Conservation (phyloP, 1,140 invertebrate species). For the Cylas formicarius region DNA sequence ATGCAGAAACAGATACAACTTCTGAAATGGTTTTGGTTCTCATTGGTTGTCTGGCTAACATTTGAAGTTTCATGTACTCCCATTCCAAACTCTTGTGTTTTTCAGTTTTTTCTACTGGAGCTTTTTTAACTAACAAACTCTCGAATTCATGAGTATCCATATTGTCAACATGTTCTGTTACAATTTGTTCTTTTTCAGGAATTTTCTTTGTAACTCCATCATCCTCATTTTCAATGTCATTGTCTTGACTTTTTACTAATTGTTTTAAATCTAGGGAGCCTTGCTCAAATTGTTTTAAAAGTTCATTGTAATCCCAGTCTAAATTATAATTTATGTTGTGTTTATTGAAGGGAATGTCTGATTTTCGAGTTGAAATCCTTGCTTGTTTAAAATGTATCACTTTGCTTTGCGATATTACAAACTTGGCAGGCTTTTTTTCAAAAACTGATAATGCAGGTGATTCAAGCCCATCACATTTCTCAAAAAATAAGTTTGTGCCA, state of each 20-base stretch:
- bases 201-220: slow-evolving; percentile 1
- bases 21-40: too few species aligned
- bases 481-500: slow-evolving; percentile 27
- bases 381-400: slow-evolving; percentile 17
- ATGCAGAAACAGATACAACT: slow-evolving; percentile 9
- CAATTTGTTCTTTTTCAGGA: background rate
- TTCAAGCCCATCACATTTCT: slow-evolving; percentile 5
- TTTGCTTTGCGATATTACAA: slow-evolving; percentile 19
- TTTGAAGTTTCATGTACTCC: too few species aligned
- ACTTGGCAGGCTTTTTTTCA: slow-evolving; percentile 12
- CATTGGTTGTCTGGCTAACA: too few species aligned
- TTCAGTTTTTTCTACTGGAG: background rate
- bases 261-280: slow-evolving; percentile 17
- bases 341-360: background rate
- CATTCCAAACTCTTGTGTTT: slow-evolving; percentile 21
- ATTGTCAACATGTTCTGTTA: slow-evolving; percentile 1
- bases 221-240: background rate
- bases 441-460: slow-evolving; percentile 7
- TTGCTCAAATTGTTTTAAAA: slow-evolving; percentile 20
- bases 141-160: background rate
- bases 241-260: background rate
- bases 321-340: slow-evolving; percentile 20
- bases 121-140: background rate
- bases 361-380: slow-evolving; percentile 14
- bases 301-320: slow-evolving; percentile 16